These are phyloP conservation scores for Amblyjoppa fuscipennis DNA, from an alignment of 2,888 invertebrate genomes.

Conservation along the genomic window DNA sequence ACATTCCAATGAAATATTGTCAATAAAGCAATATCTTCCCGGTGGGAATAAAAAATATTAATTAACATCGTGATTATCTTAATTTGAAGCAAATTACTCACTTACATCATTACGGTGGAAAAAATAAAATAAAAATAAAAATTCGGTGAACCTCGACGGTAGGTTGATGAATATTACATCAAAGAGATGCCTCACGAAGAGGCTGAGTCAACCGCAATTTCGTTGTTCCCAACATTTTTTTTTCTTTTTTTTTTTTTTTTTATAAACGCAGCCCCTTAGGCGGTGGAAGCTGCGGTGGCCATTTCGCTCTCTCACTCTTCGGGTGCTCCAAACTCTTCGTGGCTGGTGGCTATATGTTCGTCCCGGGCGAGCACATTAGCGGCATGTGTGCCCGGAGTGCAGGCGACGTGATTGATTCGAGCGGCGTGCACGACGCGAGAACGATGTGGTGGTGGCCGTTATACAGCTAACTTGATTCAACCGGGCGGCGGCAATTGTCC, in stretches of 20 bases:
- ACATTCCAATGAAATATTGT: conserved; percentile 31
- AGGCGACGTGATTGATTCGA: conserved; percentile 83
- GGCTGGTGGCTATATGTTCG: conserved; percentile 73
- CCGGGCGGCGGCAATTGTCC: conserved; percentile 29
- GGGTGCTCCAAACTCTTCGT: conserved; percentile 39
- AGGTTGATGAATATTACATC: too few species aligned
- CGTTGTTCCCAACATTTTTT: too few species aligned
- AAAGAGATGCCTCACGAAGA: too few species aligned
- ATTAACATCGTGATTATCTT: too few species aligned
- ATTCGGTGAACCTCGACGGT: too few species aligned
- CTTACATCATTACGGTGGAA: too few species aligned
- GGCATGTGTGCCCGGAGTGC: conserved; percentile 81
- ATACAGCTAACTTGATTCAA: conserved; percentile 39
- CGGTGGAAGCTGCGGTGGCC: conserved; percentile 41
- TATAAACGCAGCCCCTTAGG: conserved; percentile 68
- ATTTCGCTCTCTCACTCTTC: conserved; percentile 23
- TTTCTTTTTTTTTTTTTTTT: too few species aligned
- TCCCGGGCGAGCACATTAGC: conserved; percentile 81
- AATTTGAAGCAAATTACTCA: too few species aligned
- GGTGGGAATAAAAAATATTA: background rate
- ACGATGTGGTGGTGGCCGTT: conserved; percentile 15
- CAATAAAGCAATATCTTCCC: conserved; percentile 23
- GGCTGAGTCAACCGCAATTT: too few species aligned
- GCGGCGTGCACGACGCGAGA: conserved; percentile 74
- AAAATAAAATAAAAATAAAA: too few species aligned